Conservation (phyloP, 1,140 invertebrate genomes). For the Chelonus insularis region DNA sequence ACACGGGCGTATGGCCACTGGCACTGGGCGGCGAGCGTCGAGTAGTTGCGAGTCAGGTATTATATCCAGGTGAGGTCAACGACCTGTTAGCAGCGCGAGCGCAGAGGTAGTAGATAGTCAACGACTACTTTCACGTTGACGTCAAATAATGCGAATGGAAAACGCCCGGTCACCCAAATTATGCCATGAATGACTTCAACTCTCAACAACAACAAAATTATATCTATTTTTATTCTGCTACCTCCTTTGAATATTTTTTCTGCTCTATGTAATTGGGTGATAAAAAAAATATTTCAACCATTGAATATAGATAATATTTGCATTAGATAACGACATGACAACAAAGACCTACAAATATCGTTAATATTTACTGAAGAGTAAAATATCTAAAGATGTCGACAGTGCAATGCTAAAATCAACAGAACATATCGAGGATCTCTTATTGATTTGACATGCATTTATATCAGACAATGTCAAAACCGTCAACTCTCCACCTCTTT, state of each 20-base stretch:
- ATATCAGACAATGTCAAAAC: constrained; percentile 21
- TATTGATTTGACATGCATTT: constrained; percentile 19
- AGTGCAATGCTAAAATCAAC: too few species aligned
- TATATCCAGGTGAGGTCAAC: constrained; percentile 43
- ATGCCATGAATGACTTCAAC: neutral
- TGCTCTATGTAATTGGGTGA: too few species aligned
- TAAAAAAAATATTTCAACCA: too few species aligned
- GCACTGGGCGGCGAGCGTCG: constrained; percentile 19
- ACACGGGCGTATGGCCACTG: constrained; percentile 13
- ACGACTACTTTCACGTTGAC: constrained; percentile 39
- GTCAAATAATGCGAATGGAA: constrained; percentile 33
- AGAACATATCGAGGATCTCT: too few species aligned
- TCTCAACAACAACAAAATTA: neutral
- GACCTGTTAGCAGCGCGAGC: constrained; percentile 31
- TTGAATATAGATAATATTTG: too few species aligned
- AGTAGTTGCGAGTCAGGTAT: constrained; percentile 28
- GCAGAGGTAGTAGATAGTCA: constrained; percentile 19
- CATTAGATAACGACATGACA: too few species aligned
- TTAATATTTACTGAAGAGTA: too few species aligned
- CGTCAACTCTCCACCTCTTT: neutral
- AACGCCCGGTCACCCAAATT: constrained; percentile 18
- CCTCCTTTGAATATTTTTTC: too few species aligned
- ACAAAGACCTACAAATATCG: too few species aligned
- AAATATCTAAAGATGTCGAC: too few species aligned
- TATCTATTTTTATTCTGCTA: too few species aligned